Evolutionary conservation across 2,113 vertebrate species (phyloP).

Genomic region (Pedionomus torquatus): DNA sequence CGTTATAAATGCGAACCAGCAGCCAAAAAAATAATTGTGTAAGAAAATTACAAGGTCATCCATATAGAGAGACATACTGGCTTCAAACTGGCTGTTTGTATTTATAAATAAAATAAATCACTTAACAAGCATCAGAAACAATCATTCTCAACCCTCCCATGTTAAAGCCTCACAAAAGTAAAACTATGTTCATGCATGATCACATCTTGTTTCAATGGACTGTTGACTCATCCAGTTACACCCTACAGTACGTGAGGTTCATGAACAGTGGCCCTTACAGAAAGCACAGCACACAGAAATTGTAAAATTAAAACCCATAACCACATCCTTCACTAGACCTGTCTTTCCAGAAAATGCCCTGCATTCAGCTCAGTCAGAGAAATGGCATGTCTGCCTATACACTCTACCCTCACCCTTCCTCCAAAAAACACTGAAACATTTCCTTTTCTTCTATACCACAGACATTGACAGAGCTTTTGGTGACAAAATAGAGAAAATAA

Average conservation of each 20-base stretch:
- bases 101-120: background rate
- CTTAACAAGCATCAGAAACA: background rate
- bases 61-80: background rate
- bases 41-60: background rate
- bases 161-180: background rate
- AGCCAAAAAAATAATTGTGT: background rate
- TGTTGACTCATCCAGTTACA: conserved; percentile 58
- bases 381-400: background rate
- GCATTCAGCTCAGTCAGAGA: background rate
- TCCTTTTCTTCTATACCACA: background rate
- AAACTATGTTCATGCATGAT: background rate
- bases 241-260: background rate
- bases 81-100: background rate
- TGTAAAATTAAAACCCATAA: background rate
- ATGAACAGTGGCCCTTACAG: background rate
- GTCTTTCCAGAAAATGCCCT: conserved; percentile 1
- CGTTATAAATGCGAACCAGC: background rate
- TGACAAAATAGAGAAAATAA: background rate
- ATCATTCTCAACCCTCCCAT: background rate
- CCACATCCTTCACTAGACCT: conserved; percentile 3
- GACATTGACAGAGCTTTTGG: background rate
- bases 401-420: background rate
- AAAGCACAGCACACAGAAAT: background rate
- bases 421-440: background rate
- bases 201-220: background rate